Percentiles rank a stretch among this genome's conserved stretches.
Conservation (phyloP, 2,113 vertebrate species). For the Pseudolaguvia tuberculata region DNA sequence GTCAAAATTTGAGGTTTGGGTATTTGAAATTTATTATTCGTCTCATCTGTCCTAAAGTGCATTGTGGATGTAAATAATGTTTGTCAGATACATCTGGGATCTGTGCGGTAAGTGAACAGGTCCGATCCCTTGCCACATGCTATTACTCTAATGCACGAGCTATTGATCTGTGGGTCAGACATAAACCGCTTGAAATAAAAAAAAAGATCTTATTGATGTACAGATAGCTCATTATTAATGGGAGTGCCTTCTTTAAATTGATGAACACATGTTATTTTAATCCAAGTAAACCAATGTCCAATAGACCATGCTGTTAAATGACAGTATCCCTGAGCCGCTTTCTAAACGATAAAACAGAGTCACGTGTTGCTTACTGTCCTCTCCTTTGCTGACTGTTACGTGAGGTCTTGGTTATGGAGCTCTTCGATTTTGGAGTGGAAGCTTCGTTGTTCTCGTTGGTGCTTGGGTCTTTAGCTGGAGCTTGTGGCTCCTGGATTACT, state of each 20-base stretch:
- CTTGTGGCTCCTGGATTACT: slow-evolving; percentile 87
- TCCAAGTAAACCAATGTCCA: not conserved
- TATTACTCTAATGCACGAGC: slow-evolving; percentile 43
- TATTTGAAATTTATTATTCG: not conserved
- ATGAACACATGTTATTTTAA: slow-evolving; percentile 34
- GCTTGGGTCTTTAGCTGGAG: slow-evolving; percentile 78
- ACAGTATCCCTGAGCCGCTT: not conserved
- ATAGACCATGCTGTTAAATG: not conserved
- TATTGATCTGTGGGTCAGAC: slow-evolving; percentile 48
- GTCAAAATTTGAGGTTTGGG: not conserved
- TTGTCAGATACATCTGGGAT: slow-evolving; percentile 22
- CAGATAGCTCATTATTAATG: slow-evolving; percentile 12
- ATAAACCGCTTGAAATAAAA: slow-evolving; percentile 37
- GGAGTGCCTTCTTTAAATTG: slow-evolving; percentile 15
- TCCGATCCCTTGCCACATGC: slow-evolving; percentile 13
- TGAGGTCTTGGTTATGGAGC: slow-evolving; percentile 74
- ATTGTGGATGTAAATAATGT: not conserved
- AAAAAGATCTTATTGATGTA: slow-evolving; percentile 42
- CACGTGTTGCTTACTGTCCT: slow-evolving; percentile 81
- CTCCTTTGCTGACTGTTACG: slow-evolving; percentile 73
- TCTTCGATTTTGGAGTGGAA: slow-evolving; percentile 79
- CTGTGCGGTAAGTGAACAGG: slow-evolving; percentile 20
- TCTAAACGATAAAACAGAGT: not conserved
- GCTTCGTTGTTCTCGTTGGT: slow-evolving; percentile 86
- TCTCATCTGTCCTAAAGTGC: not conserved